Evolutionary conservation across 2,113 vertebrate species (phyloP).

Genomic region (Platanista minor): DNA sequence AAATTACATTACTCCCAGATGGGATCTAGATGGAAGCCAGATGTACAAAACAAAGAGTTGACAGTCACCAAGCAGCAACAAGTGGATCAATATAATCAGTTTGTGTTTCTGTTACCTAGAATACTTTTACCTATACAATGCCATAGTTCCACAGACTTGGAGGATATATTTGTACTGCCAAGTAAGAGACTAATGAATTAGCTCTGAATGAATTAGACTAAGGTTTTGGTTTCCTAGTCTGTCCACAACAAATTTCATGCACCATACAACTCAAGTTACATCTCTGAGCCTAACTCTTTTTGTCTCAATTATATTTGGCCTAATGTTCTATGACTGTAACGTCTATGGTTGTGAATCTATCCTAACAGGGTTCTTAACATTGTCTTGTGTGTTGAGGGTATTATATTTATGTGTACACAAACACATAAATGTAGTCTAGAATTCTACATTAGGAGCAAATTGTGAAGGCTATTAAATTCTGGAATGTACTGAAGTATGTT

Average conservation of each 20-base stretch:
- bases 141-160: background rate
- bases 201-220: background rate
- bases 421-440: background rate
- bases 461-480: background rate
- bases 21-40: background rate
- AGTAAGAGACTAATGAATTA: background rate
- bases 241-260: background rate
- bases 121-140: background rate
- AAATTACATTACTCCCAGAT: background rate
- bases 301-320: background rate
- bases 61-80: background rate
- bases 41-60: background rate
- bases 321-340: background rate
- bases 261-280: background rate
- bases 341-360: background rate
- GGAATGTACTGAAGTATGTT: background rate
- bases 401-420: background rate
- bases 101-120: background rate
- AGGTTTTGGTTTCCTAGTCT: background rate
- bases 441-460: background rate
- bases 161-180: background rate
- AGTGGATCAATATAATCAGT: background rate
- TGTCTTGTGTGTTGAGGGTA: background rate
- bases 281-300: background rate
- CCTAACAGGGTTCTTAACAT: background rate